Evolutionary conservation across 2,888 invertebrate genomes (phyloP), one percentile per base, ranked within the genome.

Genomic region (Schizaphis graminum): DNA sequence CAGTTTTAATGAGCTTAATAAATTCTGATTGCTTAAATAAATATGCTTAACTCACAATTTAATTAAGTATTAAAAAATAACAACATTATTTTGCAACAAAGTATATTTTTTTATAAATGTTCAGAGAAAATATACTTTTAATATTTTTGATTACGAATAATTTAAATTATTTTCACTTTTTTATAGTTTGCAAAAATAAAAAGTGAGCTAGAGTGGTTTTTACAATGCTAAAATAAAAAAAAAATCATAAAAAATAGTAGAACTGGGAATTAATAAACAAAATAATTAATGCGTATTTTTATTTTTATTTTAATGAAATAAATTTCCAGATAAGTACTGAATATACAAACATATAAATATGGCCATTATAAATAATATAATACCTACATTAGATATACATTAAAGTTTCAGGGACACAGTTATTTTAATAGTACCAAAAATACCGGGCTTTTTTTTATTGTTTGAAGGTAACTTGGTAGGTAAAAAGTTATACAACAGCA

Each of bases 151-250:
- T 28, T 44, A 85, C 26, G 44, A 44, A 86, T n/a, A 28, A 86
- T 86, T 86, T 49, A 47, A n/a, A 47, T 49, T n/a, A 47, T 28
- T 47, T 86, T 35, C 35, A 77, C n/a, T 77, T 86, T 86, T 47
- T 86, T 86, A 86, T 86, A 85, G 85, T 85, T 77, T 77, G 77
- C 21, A 86, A 47, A n/a, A 86, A 86, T 86, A 86, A 47, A 44
- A 86, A 44, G n/a, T 28, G 44, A 49, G 47, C 47, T 49, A 28
- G 44, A 47, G 47, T 86, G 47, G 47, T 49, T 86, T 86, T 86
- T 47, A 47, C 16, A 49, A 49, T 49, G 47, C 21, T 53, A 53
- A 21, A 53, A 53, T 53, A 86, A 44, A 86, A 47, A 41, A 44
- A 47, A 47, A 47, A 86, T 86, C 28, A 47, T 86, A 86, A 44